Percentiles rank a stretch among this genome's conserved stretches.
Conservation (phyloP, 2,797 vertebrate genomes). For the Hafferia zeledoni region DNA sequence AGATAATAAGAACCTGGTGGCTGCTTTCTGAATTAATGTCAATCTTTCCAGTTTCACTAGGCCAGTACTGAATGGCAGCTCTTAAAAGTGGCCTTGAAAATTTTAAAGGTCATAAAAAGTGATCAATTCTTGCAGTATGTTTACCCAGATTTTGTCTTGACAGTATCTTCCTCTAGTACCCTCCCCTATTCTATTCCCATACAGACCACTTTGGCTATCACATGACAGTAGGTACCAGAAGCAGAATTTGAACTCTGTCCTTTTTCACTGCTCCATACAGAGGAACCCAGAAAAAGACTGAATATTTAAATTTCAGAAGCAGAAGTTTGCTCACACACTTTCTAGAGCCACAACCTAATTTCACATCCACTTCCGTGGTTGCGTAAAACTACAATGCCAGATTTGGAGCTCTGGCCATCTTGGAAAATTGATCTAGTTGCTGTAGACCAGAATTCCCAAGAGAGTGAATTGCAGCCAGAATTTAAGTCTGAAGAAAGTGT, state of each 20-base stretch:
- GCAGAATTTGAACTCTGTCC: background rate
- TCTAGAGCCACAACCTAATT: background rate
- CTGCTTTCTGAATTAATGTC: background rate
- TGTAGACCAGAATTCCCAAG: background rate
- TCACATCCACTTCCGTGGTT: background rate
- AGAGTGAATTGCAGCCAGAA: background rate
- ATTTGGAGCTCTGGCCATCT: background rate
- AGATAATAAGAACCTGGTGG: background rate
- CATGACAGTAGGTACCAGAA: background rate
- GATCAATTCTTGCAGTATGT: background rate
- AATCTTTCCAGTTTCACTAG: background rate
- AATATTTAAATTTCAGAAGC: background rate
- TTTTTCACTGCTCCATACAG: background rate
- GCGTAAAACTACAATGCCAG: background rate
- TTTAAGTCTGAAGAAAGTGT: background rate
- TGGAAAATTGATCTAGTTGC: background rate
- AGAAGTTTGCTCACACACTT: background rate
- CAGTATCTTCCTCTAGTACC: background rate
- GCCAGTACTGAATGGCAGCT: background rate
- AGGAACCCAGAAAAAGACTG: background rate
- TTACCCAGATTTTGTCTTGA: background rate
- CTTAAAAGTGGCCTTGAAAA: background rate
- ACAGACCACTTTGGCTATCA: background rate
- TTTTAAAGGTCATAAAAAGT: background rate
- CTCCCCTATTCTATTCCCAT: background rate